A percentile compares a stretch with the other conserved stretches of the same genome.
Evolutionary conservation across 2,797 vertebrate species (phyloP).

Genomic region (Catharus ustulatus): DNA sequence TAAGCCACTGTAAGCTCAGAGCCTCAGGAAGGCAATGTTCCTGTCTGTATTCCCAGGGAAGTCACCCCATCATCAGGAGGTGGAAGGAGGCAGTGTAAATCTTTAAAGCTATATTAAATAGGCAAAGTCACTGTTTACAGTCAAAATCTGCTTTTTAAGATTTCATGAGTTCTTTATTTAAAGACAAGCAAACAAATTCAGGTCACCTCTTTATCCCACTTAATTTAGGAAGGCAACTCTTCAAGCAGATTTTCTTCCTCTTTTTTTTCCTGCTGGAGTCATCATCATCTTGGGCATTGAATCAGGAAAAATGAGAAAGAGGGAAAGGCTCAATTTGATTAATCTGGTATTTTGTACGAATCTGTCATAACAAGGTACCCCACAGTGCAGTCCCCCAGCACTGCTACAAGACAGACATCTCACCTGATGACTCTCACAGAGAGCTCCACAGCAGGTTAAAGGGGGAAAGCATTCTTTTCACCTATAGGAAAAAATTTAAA

Average conservation of each 20-base stretch:
- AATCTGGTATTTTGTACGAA: neutral
- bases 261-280: neutral
- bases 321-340: neutral
- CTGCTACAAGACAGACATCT: neutral
- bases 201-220: conserved; percentile 1
- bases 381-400: neutral
- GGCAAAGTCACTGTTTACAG: conserved; percentile 30
- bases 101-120: conserved; percentile 6
- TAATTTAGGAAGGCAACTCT: conserved; percentile 20
- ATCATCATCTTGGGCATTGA: neutral
- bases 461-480: neutral
- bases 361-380: neutral
- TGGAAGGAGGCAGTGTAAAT: neutral
- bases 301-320: neutral
- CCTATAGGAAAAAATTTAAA: neutral
- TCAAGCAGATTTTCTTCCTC: conserved; percentile 1
- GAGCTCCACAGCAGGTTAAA: neutral
- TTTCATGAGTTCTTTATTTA: conserved; percentile 46
- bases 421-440: neutral
- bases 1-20: neutral
- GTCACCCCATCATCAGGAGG: neutral
- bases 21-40: neutral
- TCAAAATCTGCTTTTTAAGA: conserved; percentile 36
- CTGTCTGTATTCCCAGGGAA: neutral
- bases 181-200: conserved; percentile 54